A percentile compares a stretch with the other conserved stretches of the same genome.
These are phyloP conservation scores for Micronycteris hirsuta DNA, from an alignment of 2,113 vertebrate genomes.

Conservation along the genomic window DNA sequence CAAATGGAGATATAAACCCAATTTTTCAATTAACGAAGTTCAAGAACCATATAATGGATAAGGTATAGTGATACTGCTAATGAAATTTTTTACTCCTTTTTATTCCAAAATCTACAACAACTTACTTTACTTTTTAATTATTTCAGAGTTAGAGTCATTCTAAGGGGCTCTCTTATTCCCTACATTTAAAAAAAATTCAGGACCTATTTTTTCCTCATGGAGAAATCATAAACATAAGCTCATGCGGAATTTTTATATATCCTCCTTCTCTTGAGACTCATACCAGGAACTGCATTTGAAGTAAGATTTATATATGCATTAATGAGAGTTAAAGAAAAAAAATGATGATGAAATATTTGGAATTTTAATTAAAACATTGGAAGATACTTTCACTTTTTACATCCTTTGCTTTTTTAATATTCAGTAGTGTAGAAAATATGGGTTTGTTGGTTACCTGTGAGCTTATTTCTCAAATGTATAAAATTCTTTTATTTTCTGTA, in stretches of 20 bases:
- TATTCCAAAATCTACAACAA: background rate
- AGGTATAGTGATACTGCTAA: background rate
- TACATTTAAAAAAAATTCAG: background rate
- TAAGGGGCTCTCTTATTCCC: background rate
- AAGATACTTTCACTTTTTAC: background rate
- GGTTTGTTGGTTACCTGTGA: background rate
- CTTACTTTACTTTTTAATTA: constrained; percentile 39
- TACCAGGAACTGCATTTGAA: background rate
- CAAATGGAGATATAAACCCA: constrained; percentile 54
- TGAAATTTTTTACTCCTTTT: background rate
- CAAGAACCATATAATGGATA: background rate
- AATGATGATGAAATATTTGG: background rate
- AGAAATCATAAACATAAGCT: background rate
- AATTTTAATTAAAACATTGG: constrained; percentile 12
- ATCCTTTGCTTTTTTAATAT: constrained; percentile 15
- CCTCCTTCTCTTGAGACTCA: background rate
- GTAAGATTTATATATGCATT: background rate
- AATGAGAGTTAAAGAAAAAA: background rate
- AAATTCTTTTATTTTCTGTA: background rate
- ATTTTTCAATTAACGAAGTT: constrained; percentile 20
- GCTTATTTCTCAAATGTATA: background rate
- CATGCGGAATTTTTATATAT: background rate
- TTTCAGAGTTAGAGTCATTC: background rate
- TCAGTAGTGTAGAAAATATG: background rate
- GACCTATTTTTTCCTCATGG: background rate